A percentile compares a stretch with the other conserved stretches of the same genome.
These are phyloP conservation scores for Eulithis prunata DNA, from an alignment of 2,888 invertebrate genomes.

Conservation along the genomic window DNA sequence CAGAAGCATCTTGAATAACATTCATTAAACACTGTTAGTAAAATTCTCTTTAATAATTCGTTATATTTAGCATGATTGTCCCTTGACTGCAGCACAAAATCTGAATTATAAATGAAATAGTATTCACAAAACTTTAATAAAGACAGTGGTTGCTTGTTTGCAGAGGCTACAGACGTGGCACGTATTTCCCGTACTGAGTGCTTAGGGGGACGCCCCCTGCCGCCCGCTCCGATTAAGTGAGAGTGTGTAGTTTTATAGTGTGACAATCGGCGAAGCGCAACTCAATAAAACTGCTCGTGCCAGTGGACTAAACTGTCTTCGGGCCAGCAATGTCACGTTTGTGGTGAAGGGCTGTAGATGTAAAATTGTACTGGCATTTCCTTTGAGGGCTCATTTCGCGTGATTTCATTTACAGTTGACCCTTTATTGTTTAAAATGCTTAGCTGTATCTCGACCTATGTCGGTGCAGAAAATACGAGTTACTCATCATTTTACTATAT, in stretches of 20 bases:
- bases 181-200: slow-evolving; percentile 88
- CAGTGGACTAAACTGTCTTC: slow-evolving; percentile 9
- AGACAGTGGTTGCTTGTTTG: slow-evolving; percentile 68
- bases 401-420: slow-evolving; percentile 19
- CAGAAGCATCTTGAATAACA: slow-evolving; percentile 34
- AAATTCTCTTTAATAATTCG: slow-evolving; percentile 1
- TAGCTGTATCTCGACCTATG: slow-evolving; percentile 15
- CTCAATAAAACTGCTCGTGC: not conserved
- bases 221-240: slow-evolving; percentile 41
- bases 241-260: slow-evolving; percentile 28
- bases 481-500: not conserved
- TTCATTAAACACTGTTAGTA: slow-evolving; percentile 18
- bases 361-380: slow-evolving; percentile 1
- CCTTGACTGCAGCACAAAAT: slow-evolving; percentile 22
- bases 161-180: slow-evolving; percentile 89
- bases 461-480: not conserved
- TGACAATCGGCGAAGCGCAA: slow-evolving; percentile 14
- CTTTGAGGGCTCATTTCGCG: slow-evolving; percentile 6
- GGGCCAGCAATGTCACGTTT: slow-evolving; percentile 20
- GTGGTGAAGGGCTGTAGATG: slow-evolving; percentile 8
- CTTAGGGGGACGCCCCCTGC: slow-evolving; percentile 50
- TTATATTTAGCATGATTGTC: slow-evolving; percentile 26
- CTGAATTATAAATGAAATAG: not conserved
- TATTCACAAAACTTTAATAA: slow-evolving; percentile 6
- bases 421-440: slow-evolving; percentile 1